A percentile compares a stretch with the other conserved stretches of the same genome.
phyloP scores from a whole-genome alignment of 2,888 invertebrate species.

The Pollenia griseotomentosa region DNA sequence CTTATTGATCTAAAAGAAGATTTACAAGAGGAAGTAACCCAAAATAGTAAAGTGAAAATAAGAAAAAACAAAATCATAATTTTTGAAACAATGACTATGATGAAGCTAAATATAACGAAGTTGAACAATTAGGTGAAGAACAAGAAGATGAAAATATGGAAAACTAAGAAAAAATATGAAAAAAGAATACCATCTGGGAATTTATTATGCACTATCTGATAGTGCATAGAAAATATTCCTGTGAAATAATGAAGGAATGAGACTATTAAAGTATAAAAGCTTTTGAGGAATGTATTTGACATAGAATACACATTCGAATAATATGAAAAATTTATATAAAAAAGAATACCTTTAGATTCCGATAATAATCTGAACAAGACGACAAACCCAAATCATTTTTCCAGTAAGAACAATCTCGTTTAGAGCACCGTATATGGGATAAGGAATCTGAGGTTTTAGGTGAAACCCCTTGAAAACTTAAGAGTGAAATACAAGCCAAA shows the following conservation, averaged over 20 bases:
- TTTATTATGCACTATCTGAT: too few species aligned
- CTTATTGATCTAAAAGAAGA: slow-evolving; percentile 85
- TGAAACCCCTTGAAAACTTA: slow-evolving; percentile 97
- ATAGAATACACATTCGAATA: too few species aligned
- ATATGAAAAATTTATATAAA: too few species aligned
- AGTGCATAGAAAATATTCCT: too few species aligned
- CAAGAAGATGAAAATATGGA: slow-evolving; percentile 73
- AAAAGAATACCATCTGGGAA: too few species aligned
- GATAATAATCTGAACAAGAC: slow-evolving; percentile 68
- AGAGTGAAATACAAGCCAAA: slow-evolving; percentile 93
- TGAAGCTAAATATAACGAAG: slow-evolving; percentile 70
- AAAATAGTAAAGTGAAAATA: slow-evolving; percentile 22
- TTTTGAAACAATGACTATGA: slow-evolving; percentile 78
- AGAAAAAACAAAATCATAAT: slow-evolving; percentile 73
- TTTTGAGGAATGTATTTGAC: too few species aligned
- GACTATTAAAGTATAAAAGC: too few species aligned
- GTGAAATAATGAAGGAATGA: too few species aligned
- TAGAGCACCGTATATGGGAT: slow-evolving; percentile 88
- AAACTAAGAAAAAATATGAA: slow-evolving; percentile 56
- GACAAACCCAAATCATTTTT: slow-evolving; percentile 86
- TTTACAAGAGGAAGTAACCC: slow-evolving; percentile 58
- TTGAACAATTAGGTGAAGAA: slow-evolving; percentile 73
- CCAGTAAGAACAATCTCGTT: slow-evolving; percentile 90
- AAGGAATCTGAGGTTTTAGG: slow-evolving; percentile 90
- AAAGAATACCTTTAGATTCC: slow-evolving; percentile 21